Base-by-base conservation (phyloP, 2,797 vertebrate species). In the Diplodus puntazzo region DNA sequence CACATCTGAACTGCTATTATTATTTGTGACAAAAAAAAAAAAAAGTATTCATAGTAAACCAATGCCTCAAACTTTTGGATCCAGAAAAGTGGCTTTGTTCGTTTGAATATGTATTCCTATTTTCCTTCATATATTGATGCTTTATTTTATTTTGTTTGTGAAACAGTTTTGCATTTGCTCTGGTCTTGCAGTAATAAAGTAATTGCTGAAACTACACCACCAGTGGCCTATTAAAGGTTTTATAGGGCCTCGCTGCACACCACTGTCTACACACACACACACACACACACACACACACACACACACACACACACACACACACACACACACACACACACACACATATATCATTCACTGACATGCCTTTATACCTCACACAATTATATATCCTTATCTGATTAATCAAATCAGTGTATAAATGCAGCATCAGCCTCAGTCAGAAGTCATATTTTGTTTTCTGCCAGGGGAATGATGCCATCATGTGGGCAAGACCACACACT, bases 401-500 rank as follows among this genome's bases (percentile, higher is more conserved):
- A 14, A 54, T 54, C 23, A 46, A 34, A 66, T 74, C 23, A 16
- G 21, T 39, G 21, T 46, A 30, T 57, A 27, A 55, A 80, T 43
- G 21, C 34, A 34, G 30, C 42, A 25, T 57, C 45, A 68, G 23
- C 13, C 39, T 18, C 20, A 60, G 9, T 55, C 45, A 46, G 9
- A 54, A 20, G 13, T 46, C 45, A 16, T 14, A 16, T 13, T 39
- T 9, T 39, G 39, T 39, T 39, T 39, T 39, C 39, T 39, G 39
- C 39, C 39, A 39, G 39, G 39, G 53, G 75, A 84, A 85, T 68
- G 5, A 14, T 69, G 83, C 83, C 91, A 70, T 72, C 82, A 12
- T 81, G 86, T 91, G 90, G 87, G 3, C 14, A n/a, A 52, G 0
- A 50, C 0, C 2, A 1, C 2, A 3, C 45, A 76, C 73, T 84